Evolutionary conservation across 1,140 invertebrate species (phyloP), one percentile per base, ranked within the genome.

Genomic region (Helicorthomorpha holstii): DNA sequence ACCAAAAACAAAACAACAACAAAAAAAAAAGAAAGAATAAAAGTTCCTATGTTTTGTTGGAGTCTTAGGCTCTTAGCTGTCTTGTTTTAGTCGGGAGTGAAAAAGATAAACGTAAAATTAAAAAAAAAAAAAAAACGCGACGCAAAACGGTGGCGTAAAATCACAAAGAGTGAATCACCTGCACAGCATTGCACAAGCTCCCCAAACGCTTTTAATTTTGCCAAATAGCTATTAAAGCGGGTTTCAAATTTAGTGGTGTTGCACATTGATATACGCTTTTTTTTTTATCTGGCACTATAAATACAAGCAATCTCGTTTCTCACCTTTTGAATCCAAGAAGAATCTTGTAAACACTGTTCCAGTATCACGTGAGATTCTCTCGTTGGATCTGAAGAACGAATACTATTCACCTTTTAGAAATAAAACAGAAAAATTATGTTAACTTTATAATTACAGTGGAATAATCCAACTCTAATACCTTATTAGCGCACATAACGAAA

Each of bases 301-400:
- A n/a, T n/a, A n/a, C n/a, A n/a, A n/a, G 1, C n/a, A 29, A 2
- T 34, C 7, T 34, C 16, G 29, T 7, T 34, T 34, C 16, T 64
- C 69, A 86, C 85, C 76, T 84, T 78, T 65, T 81, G 81, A 24
- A 88, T 70, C 84, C 85, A 89, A 50, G 72, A 66, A 69, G 84
- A 82, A 63, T 88, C 84, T 1, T 84, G 83, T 27, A 90, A 67
- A 57, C 89, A 69, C 70, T 88, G 83, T 60, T 88, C 87, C 25
- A 90, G 73, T 61, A 90, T 83, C 62, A 82, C 77, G 16, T 85
- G 87, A 1, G 85, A 86, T 59, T 85, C 82, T 63, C 87, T 85
- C 57, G 75, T 73, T 2, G 78, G 77, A 69, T 82, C 79, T 47
- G 73, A 72, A 58, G 77, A 69, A 59, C 82, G 75, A 60, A 85